Percentiles rank a stretch among this genome's conserved stretches.
Evolutionary conservation across 2,888 invertebrate species (phyloP).

Genomic region (Leptarthrus brevirostris): DNA sequence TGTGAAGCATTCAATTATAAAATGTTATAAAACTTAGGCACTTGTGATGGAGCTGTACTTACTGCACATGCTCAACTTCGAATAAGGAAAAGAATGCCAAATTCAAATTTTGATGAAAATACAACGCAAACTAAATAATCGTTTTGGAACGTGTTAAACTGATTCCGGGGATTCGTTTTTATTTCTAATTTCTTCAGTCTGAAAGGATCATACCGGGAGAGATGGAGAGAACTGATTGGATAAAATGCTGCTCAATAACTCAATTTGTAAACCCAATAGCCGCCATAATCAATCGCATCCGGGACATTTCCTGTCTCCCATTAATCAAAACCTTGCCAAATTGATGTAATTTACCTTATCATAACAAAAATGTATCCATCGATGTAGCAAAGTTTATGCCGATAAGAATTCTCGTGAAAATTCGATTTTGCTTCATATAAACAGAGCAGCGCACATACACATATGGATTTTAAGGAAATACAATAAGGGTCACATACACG

Average conservation of each 20-base stretch:
- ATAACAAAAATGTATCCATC: conserved; percentile 49
- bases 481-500: conserved; percentile 1
- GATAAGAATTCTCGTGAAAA: conserved; percentile 59
- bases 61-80: too few species aligned
- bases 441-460: not conserved
- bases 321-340: conserved; percentile 52
- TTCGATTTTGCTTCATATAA: conserved; percentile 1
- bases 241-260: conserved; percentile 37
- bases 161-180: not conserved
- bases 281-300: conserved; percentile 48
- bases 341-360: conserved; percentile 52
- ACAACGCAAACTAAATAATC: too few species aligned
- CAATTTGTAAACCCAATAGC: conserved; percentile 45
- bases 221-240: not conserved
- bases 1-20: too few species aligned
- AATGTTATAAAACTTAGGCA: too few species aligned
- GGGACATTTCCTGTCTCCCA: conserved; percentile 42
- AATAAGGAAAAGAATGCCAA: too few species aligned
- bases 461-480: conserved; percentile 1
- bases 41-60: too few species aligned
- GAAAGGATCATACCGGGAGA: too few species aligned
- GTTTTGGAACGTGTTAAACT: not conserved
- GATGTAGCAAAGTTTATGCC: conserved; percentile 34
- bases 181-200: not conserved
- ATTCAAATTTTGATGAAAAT: too few species aligned